Base-by-base conservation (phyloP, 2,113 vertebrate species). In the Recurvirostra avosetta region DNA sequence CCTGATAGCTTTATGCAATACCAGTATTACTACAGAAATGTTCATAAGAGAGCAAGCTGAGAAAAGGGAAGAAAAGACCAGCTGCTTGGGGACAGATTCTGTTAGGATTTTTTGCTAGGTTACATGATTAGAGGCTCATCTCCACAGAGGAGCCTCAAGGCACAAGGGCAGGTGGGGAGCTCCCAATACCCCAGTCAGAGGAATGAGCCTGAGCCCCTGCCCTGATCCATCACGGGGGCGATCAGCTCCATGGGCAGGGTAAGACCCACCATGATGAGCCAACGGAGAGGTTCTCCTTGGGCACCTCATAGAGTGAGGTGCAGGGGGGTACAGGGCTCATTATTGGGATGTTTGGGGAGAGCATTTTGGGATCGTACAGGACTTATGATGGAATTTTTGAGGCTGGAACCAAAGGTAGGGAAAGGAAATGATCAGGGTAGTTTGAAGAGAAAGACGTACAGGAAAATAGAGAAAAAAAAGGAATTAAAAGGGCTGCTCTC, bases 231-330 rank as follows among this genome's bases (percentile, higher is more conserved):
- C 26, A 38, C 0, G 1, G 40, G 18, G 27, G 2, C 43, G 32
- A 79, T 38, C 32, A 79, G 12, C 22, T 8, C 53, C 47, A 23
- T 8, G 12, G 30, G 14, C 67, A 74, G 68, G 11, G 20, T 38
- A 36, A 63, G 11, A 55, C 23, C 12, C 43, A 53, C 26, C 34
- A 45, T 0, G 1, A n/a, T 27, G 25, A 40, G 10, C 17, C 17
- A 66, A n/a, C 0, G 0, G 2, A 36, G 40, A 62, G 47, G 22
- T 1, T 49, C 6, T 67, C n/a, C 30, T 10, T 11, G 6, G 30
- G 26, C 18, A 68, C 18, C 30, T 73, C 53, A 49, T 2, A 34
- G 30, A 50, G 6, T 18, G 13, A 45, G 20, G 21, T 32, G 11
- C 25, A 17, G 41, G 7, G 27, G 29, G 4, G 29, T 34, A 40